phyloP scores from a whole-genome alignment of 2,113 vertebrate genomes.

The Lepisosteus osseus region DNA sequence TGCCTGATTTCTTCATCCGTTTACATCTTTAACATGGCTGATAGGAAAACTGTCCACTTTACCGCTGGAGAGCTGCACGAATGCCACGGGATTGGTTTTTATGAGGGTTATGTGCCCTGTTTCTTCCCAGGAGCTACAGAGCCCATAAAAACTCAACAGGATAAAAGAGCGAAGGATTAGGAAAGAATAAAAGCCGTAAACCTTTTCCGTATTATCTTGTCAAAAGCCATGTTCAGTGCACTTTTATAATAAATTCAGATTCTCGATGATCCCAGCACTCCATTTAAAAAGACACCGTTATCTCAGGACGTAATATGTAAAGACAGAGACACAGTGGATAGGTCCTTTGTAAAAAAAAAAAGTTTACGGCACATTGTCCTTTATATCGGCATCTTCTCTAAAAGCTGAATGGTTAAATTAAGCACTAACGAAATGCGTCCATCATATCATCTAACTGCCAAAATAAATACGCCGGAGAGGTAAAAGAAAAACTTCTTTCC shows the following conservation, averaged over 20 bases:
- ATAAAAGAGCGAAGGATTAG: slow-evolving; percentile 73
- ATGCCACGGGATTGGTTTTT: slow-evolving; percentile 69
- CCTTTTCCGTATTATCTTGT: slow-evolving; percentile 73
- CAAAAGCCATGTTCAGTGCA: slow-evolving; percentile 61
- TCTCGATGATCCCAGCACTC: slow-evolving; percentile 10
- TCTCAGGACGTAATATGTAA: too few relatives aligned
- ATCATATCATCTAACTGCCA: too few relatives aligned
- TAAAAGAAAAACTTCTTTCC: not conserved
- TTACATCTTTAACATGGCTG: not conserved
- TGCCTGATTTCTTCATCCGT: too few relatives aligned
- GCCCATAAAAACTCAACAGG: slow-evolving; percentile 73
- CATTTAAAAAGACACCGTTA: too few relatives aligned
- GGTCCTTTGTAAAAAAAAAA: too few relatives aligned
- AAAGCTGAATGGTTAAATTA: too few relatives aligned
- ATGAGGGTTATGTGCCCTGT: slow-evolving; percentile 72
- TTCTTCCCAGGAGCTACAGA: slow-evolving; percentile 70
- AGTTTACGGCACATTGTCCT: too few relatives aligned
- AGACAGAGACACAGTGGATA: too few relatives aligned
- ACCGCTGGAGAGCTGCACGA: slow-evolving; percentile 62
- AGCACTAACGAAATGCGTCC: too few relatives aligned
- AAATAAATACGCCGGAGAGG: too few relatives aligned
- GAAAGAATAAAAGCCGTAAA: slow-evolving; percentile 71
- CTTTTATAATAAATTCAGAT: slow-evolving; percentile 56
- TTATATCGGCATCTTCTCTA: too few relatives aligned
- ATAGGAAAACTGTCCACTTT: slow-evolving; percentile 40